A percentile compares a stretch with the other conserved stretches of the same genome.
Evolutionary conservation across 35 echinoderm and acorn worm genomes (phyloP).

Genomic region (Ophiothrix spiculata): DNA sequence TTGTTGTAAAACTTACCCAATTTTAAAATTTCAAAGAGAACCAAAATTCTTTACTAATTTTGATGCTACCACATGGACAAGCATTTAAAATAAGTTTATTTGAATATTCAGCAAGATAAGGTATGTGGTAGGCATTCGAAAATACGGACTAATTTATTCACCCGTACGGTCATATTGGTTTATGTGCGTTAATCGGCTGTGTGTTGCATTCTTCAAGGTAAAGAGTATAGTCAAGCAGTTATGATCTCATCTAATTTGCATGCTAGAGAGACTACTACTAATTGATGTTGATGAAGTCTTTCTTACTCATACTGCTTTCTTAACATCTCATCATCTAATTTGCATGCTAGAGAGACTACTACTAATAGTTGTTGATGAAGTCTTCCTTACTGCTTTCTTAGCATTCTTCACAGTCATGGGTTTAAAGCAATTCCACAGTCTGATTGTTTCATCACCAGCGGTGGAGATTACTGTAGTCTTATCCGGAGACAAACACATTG

Average conservation of each 20-base stretch:
- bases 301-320: constrained; percentile 18
- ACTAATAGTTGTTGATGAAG: constrained; percentile 12
- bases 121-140: too few relatives aligned
- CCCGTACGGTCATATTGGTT: too few relatives aligned
- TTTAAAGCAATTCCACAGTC: constrained; percentile 91
- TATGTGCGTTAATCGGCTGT: too few relatives aligned
- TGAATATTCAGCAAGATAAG: too few relatives aligned
- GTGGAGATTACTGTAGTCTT: constrained; percentile 70
- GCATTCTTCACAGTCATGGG: constrained; percentile 42
- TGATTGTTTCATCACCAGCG: constrained; percentile 78
- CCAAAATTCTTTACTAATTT: too few relatives aligned
- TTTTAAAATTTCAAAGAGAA: too few relatives aligned
- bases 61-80: too few relatives aligned
- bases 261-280: neutral
- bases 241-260: neutral
- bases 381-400: constrained; percentile 18
- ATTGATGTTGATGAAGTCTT: constrained; percentile 9
- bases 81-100: too few relatives aligned
- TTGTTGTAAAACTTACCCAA: too few relatives aligned
- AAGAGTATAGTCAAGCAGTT: too few relatives aligned
- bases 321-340: constrained; percentile 20
- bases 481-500: constrained; percentile 84
- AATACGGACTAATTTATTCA: too few relatives aligned
- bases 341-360: neutral
- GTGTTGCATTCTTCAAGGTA: too few relatives aligned